Evolutionary conservation across 2,113 vertebrate species (phyloP).

Genomic region (Nothoprocta pentlandii): DNA sequence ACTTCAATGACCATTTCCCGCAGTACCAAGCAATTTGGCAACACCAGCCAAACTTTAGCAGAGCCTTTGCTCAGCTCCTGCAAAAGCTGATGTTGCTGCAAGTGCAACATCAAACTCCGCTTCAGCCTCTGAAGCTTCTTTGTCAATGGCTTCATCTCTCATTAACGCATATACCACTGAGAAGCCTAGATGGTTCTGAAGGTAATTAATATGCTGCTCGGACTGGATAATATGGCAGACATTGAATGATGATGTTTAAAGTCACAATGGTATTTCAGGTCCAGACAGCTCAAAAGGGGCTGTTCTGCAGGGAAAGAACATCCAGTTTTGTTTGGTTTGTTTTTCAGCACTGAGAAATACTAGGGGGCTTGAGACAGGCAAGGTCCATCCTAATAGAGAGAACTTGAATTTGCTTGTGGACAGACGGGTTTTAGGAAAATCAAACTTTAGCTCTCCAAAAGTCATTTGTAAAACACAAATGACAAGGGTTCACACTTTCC

Average conservation of each 20-base stretch:
- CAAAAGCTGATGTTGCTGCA: constrained; percentile 53
- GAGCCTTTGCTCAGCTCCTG: constrained; percentile 42
- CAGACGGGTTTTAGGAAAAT: background rate
- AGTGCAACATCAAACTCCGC: constrained; percentile 50
- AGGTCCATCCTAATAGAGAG: background rate
- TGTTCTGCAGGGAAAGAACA: background rate
- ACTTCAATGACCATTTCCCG: constrained; percentile 60
- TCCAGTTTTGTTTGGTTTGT: background rate
- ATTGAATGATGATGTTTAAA: background rate
- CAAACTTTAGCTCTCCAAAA: background rate
- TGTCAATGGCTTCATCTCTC: constrained; percentile 37
- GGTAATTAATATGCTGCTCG: constrained; percentile 24
- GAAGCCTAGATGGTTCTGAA: background rate
- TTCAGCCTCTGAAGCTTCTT: constrained; percentile 2
- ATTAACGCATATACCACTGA: background rate
- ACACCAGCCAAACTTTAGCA: constrained; percentile 30
- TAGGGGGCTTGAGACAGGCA: background rate
- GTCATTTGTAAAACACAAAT: background rate
- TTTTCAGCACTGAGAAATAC: background rate
- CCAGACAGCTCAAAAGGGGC: accelerated
- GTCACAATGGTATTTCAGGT: background rate
- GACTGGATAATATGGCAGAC: background rate
- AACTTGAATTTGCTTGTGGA: background rate
- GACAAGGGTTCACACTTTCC: background rate
- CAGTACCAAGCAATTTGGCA: constrained; percentile 24